Evolutionary conservation across 2,797 vertebrate genomes (phyloP).

Genomic region (Macroramphosus scolopax): DNA sequence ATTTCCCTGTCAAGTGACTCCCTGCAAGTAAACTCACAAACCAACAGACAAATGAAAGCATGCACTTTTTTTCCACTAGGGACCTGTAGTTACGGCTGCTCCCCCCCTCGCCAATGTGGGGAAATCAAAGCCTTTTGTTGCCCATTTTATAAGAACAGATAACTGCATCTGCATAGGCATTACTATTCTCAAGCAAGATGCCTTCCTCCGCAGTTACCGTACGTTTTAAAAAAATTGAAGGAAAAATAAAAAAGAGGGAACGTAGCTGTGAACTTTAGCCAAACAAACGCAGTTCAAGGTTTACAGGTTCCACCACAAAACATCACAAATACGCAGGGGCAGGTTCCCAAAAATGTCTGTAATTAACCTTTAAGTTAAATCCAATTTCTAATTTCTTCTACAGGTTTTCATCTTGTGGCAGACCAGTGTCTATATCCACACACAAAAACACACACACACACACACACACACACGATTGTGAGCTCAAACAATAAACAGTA

Average conservation of each 20-base stretch:
- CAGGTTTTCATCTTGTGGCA: slow-evolving; percentile 49
- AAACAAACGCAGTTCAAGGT: slow-evolving; percentile 40
- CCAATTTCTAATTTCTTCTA: slow-evolving; percentile 51
- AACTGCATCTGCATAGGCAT: slow-evolving; percentile 21
- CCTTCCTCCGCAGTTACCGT: slow-evolving; percentile 45
- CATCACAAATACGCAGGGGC: slow-evolving; percentile 30
- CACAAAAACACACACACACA: slow-evolving; percentile 48
- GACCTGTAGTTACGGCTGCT: slow-evolving; percentile 11
- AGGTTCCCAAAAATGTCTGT: slow-evolving; percentile 20
- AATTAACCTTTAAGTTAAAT: slow-evolving; percentile 52
- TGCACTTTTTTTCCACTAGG: slow-evolving; percentile 3
- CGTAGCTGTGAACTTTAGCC: too few relatives aligned
- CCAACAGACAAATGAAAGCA: slow-evolving; percentile 38
- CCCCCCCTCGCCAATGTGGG: slow-evolving; percentile 9
- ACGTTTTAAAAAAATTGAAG: slow-evolving; percentile 21
- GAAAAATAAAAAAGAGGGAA: too few relatives aligned
- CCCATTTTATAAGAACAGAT: slow-evolving; percentile 3
- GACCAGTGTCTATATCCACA: slow-evolving; percentile 61
- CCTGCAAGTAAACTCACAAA: slow-evolving; percentile 61
- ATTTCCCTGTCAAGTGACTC: slow-evolving; percentile 67
- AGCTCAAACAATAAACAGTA: slow-evolving; percentile 55
- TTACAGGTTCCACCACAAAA: slow-evolving; percentile 43
- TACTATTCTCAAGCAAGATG: slow-evolving; percentile 49
- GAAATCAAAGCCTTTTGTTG: slow-evolving; percentile 27
- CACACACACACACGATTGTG: slow-evolving; percentile 41